phyloP scores from a whole-genome alignment of 2,113 vertebrate species.

The Donacobius atricapilla region DNA sequence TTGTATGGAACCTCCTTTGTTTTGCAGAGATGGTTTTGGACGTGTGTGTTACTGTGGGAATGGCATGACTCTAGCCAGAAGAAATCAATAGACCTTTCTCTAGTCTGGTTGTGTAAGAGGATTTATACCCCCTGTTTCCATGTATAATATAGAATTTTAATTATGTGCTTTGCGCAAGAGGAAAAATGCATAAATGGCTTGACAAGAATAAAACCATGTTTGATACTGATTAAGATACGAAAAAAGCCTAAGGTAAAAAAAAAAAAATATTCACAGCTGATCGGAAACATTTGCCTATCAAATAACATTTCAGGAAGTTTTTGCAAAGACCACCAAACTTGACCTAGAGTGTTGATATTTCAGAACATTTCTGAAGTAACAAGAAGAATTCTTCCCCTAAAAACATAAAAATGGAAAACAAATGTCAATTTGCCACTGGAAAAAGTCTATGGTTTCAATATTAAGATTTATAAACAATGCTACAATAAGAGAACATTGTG shows the following conservation, averaged over 20 bases:
- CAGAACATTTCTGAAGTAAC: neutral
- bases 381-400: neutral
- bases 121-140: neutral
- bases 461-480: neutral
- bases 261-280: neutral
- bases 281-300: neutral
- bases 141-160: neutral
- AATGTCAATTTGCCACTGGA: neutral
- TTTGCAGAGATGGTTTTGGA: neutral
- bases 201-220: neutral
- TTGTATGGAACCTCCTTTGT: neutral
- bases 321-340: neutral
- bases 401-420: neutral
- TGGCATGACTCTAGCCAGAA: neutral
- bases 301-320: neutral
- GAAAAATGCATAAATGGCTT: neutral
- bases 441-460: neutral
- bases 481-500: neutral
- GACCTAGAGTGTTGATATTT: neutral
- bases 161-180: neutral
- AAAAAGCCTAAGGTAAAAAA: neutral
- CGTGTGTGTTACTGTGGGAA: neutral
- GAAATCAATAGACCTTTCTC: neutral
- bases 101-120: neutral
- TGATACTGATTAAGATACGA: neutral